These are phyloP conservation scores for Metaphire vulgaris DNA, from an alignment of 1,140 invertebrate species.

Conservation along the genomic window DNA sequence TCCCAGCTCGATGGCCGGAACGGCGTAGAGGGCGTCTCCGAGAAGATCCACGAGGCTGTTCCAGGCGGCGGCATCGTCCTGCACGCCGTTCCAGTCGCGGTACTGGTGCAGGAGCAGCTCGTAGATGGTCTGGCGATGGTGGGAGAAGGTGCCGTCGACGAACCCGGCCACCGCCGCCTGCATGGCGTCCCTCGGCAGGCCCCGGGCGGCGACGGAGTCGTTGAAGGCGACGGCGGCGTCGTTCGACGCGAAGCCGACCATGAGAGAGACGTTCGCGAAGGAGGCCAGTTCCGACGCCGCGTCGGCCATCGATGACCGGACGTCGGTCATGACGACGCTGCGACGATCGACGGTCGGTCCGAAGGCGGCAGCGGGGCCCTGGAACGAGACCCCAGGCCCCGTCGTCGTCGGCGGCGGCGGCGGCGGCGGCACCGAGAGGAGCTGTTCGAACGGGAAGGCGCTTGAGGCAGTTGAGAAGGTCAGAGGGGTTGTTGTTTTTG, in stretches of 20 bases:
- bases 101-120: slow-evolving; percentile 96
- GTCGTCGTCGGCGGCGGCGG: no score
- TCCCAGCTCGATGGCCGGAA: slow-evolving; percentile 75
- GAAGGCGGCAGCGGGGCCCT: no score
- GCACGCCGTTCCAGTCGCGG: slow-evolving; percentile 75
- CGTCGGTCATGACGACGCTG: neutral
- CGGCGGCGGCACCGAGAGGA: no score
- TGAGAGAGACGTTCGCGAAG: slow-evolving; percentile 6
- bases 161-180: slow-evolving; percentile 88
- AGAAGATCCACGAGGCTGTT: slow-evolving; percentile 86
- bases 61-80: slow-evolving; percentile 61
- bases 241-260: slow-evolving; percentile 14
- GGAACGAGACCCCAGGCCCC: no score
- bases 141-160: slow-evolving; percentile 76
- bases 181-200: slow-evolving; percentile 59
- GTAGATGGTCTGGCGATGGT: slow-evolving; percentile 90
- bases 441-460: slow-evolving; percentile 2
- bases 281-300: neutral
- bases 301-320: neutral
- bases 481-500: neutral
- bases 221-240: slow-evolving; percentile 10
- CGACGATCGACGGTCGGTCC: neutral
- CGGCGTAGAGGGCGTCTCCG: slow-evolving; percentile 78
- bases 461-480: neutral
- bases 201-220: neutral